Percentiles rank a stretch among this genome's conserved stretches.
Conservation (phyloP, 2,113 vertebrate genomes). For the Anoura caudifer region DNA sequence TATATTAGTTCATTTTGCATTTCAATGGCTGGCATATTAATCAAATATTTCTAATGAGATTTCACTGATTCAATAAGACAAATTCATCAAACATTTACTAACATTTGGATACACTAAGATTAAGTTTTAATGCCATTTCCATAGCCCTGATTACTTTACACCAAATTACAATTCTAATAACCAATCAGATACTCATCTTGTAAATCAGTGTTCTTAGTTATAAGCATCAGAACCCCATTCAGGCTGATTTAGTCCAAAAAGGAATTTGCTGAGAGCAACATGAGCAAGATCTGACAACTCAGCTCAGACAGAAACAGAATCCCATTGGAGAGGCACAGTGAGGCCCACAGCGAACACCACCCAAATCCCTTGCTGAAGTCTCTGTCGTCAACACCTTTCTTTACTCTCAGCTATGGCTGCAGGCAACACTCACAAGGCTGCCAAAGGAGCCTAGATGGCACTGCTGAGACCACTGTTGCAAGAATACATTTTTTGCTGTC, state of each 20-base stretch:
- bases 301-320: neutral
- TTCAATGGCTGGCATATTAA: neutral
- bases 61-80: neutral
- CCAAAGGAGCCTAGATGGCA: neutral
- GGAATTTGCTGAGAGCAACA: neutral
- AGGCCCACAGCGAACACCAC: neutral
- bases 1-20: neutral
- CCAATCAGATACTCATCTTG: neutral
- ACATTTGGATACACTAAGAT: neutral
- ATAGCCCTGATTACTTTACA: neutral
- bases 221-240: neutral
- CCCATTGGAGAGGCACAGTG: neutral
- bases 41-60: neutral
- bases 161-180: neutral
- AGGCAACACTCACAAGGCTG: neutral
- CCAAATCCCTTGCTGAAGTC: neutral
- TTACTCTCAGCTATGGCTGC: neutral
- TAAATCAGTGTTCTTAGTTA: neutral
- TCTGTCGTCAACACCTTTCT: neutral
- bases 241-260: neutral
- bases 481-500: neutral
- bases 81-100: neutral
- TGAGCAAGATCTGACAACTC: neutral
- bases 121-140: slow-evolving; percentile 12
- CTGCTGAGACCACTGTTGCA: neutral